Evolutionary conservation across 2,797 vertebrate genomes (phyloP), one percentile per base, ranked within the genome.

Genomic region (Botia kubotai): DNA sequence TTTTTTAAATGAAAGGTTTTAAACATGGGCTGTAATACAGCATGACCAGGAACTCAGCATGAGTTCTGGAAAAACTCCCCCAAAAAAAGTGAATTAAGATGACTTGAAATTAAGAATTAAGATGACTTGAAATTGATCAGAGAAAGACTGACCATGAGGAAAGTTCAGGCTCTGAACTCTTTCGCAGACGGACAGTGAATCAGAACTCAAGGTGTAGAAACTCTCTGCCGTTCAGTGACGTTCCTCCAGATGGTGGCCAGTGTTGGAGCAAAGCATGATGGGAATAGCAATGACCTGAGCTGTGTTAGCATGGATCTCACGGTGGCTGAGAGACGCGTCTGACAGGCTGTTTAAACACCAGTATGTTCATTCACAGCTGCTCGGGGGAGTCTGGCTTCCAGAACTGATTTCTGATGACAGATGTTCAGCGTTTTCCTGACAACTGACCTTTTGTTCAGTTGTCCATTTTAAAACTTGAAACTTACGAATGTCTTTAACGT

Each of bases 251-350:
- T 87, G 86, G 82, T 81, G 75, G 72, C 58, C 82, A 55, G 70
- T 67, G 36, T 84, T 80, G 83, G 67, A 70, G 23, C 68, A 55
- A 36, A 50, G 57, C 86, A 86, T 84, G 86, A 82, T 73, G 69
- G 69, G 86, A 86, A 87, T 87, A 86, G 82, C 67, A 87, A 87
- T 83, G 77, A 86, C 80, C 77, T 81, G 62, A 8, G 80, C 65
- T 63, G 55, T 75, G 83, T 85, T 87, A 67, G 71, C 79, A 87
- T 84, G 77, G 80, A 84, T 82, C 74, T 84, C 82, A 73, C 77
- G 60, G 62, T 26, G 29, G 50, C 21, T 60, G 69, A 52, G 21
- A 75, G 78, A 72, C 29, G 72, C 57, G 57, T 66, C 67, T 57
- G 48, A 65, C 69, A 73, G 53, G 58, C 57, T 80, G 68, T 65